Evolutionary conservation across 1,140 invertebrate genomes (phyloP).

Genomic region (Drosophila persimilis): DNA sequence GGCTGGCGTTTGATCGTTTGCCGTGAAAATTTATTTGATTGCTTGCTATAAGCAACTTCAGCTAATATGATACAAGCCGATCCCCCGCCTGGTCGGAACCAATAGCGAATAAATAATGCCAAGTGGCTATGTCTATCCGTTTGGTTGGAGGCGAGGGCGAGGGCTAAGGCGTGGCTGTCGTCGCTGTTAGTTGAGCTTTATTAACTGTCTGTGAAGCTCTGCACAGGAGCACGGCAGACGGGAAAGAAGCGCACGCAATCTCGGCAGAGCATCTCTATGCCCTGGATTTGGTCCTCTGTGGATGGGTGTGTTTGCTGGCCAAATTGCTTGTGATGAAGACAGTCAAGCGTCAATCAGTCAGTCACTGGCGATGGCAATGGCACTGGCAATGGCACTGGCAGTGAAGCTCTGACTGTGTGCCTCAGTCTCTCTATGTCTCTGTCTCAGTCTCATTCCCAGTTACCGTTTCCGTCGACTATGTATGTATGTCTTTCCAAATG

Average conservation of each 20-base stretch:
- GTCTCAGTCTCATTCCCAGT: constrained; percentile 33
- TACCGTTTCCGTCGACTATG: constrained; percentile 41
- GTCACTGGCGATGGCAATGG: constrained; percentile 45
- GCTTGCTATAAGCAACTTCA: constrained; percentile 73
- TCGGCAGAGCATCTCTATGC: constrained; percentile 54
- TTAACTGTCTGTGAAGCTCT: constrained; percentile 75
- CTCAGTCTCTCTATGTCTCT: constrained; percentile 4
- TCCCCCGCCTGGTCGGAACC: constrained; percentile 22
- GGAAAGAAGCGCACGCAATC: constrained; percentile 61
- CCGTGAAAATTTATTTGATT: constrained; percentile 82
- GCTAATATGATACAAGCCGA: constrained; percentile 78
- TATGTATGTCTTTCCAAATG: constrained; percentile 56
- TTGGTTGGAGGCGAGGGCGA: background rate
- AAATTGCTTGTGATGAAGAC: constrained; percentile 81
- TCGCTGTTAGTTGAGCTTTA: constrained; percentile 75
- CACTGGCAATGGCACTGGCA: constrained; percentile 15
- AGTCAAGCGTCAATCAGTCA: constrained; percentile 77
- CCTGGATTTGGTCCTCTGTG: constrained; percentile 18
- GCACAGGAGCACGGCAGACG: constrained; percentile 20
- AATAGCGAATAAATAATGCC: constrained; percentile 43
- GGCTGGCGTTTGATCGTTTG: constrained; percentile 71
- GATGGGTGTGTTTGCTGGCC: constrained; percentile 65
- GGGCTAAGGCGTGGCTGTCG: constrained; percentile 41
- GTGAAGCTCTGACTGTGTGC: constrained; percentile 9
- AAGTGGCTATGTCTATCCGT: constrained; percentile 8